These are phyloP conservation scores for Cecropterus lyciades DNA, from an alignment of 1,140 invertebrate species.

Conservation along the genomic window DNA sequence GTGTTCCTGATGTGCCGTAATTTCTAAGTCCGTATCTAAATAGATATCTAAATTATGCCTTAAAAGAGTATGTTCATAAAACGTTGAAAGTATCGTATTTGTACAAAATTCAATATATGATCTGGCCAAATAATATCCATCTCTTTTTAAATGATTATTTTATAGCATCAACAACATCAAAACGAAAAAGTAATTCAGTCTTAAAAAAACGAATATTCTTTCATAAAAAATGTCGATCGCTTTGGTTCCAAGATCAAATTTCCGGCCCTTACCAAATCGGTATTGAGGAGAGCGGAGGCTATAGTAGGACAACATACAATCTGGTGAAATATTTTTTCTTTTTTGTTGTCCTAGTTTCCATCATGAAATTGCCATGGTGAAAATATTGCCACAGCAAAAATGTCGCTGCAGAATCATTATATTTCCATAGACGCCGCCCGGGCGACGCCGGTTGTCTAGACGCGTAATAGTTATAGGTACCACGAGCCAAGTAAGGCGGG, in stretches of 20 bases:
- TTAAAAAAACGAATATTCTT: too few species aligned
- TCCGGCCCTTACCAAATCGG: constrained; percentile 19
- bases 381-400: constrained; percentile 44
- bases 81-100: too few species aligned
- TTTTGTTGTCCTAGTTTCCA: constrained; percentile 28
- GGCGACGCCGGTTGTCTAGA: constrained; percentile 77
- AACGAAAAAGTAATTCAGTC: too few species aligned
- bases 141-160: too few species aligned
- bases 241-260: background rate
- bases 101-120: too few species aligned
- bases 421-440: constrained; percentile 74
- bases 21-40: too few species aligned
- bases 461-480: constrained; percentile 74
- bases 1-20: too few species aligned
- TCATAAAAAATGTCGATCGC: too few species aligned
- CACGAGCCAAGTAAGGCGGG: constrained; percentile 73
- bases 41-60: too few species aligned
- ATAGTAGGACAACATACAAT: too few species aligned
- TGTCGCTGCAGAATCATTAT: constrained; percentile 63
- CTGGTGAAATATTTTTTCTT: constrained; percentile 6
- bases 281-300: constrained; percentile 4
- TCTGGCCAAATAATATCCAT: too few species aligned
- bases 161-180: background rate
- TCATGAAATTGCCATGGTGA: constrained; percentile 20
- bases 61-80: too few species aligned